Base-by-base conservation (phyloP, 2,113 vertebrate species). In the Petrocephalus microphthalmus region DNA sequence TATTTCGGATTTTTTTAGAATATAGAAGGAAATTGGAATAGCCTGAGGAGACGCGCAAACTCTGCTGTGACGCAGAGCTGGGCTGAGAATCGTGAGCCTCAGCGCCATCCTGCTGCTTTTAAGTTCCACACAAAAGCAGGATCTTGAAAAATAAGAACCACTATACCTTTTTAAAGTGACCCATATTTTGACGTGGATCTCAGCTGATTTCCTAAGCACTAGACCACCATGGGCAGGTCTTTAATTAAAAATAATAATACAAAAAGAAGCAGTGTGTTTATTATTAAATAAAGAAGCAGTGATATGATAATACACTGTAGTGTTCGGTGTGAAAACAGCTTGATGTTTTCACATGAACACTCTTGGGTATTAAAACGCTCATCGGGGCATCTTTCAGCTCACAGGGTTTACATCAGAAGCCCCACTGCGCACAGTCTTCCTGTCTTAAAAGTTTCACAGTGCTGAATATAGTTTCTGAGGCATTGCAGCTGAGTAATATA, bases 301-400 rank as follows among this genome's bases (percentile, higher is more conserved):
- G 42, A 84, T 84, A 37, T 54, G 84, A 54, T 84, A 49, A 42
- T 78, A 3, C 37, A 42, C 81, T 47, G n/a, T 33, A 85, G 33
- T 85, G 25, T 85, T 85, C 51, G 33, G 8, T 85, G 52, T 54
- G 84, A 85, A 85, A 85, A 85, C 84, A 85, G 49, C 51, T 85
- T 54, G 84, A 49, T 83, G 81, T 83, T 83, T 83, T 83, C 81
- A 45, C 81, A 83, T 49, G 37, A 83, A 83, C 81, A 83, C 81
- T 83, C 81, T 33, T 85, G 84, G 84, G 51, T 52, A 54, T 85
- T 85, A 85, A 83, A n/a, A 10, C 51, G 33, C 45, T 84, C 84
- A 42, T 25, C 13, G 84, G 84, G 84, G 51, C 13, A 83, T 85
- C 51, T 85, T 56, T 20, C 49, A 85, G 52, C 52, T 85, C 17